Percentiles rank a stretch among this genome's conserved stretches.
Evolutionary conservation across 2,113 vertebrate genomes (phyloP).

Genomic region (Ploceus nigricollis): DNA sequence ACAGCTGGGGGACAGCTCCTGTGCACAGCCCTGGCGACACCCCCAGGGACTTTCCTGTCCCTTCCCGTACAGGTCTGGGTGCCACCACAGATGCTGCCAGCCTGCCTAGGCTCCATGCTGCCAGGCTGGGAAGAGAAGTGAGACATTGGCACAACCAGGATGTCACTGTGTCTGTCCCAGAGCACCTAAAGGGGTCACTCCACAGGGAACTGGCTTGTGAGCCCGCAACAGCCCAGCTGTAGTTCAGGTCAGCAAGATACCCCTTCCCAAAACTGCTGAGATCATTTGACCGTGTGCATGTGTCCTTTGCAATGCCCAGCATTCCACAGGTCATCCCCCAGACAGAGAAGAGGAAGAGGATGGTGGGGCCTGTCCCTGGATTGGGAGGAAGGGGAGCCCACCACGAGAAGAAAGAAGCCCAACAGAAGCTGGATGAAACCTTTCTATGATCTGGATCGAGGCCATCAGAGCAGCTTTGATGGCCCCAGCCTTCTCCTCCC

Average conservation of each 20-base stretch:
- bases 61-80: neutral
- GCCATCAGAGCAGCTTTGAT: neutral
- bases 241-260: neutral
- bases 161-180: fast-evolving
- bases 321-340: neutral
- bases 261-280: neutral
- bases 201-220: neutral
- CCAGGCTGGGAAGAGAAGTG: neutral
- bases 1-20: neutral
- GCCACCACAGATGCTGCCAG: neutral
- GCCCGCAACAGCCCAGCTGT: neutral
- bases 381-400: neutral
- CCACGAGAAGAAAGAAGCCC: neutral
- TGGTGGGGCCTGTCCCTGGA: neutral
- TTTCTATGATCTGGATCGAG: neutral
- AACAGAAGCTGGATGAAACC: neutral
- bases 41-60: neutral
- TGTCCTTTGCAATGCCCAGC: neutral
- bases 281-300: neutral
- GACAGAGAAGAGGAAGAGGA: neutral
- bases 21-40: neutral
- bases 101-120: neutral
- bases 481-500: neutral
- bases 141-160: neutral
- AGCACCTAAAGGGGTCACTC: neutral